Evolutionary conservation across 1,140 invertebrate genomes (phyloP), one percentile per base, ranked within the genome.

Genomic region (Saccostrea glomerata): DNA sequence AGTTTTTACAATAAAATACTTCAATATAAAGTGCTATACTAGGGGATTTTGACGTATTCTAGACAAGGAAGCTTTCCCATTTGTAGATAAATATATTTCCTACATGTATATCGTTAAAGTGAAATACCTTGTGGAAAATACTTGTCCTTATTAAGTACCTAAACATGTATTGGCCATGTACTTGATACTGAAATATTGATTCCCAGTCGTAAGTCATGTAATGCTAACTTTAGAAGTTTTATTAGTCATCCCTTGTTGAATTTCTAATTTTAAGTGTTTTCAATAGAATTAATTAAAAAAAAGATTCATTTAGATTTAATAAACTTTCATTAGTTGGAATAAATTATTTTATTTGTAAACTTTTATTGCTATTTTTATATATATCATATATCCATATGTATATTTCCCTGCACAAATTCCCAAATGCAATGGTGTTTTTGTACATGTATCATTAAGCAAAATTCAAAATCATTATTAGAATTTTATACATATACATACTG

Each of bases 381-480:
- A 60, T 47, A 63, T 20, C 2, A 20, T 63, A 20, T n/a, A 63
- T 63, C 1, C 12, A 25, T 77, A 77, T 30, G 23, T 15, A 77
- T 77, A 77, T 77, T 40, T 36, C 70, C 23, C 15, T 77, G 70
- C 70, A 77, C 70, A 77, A 36, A 77, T 77, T 77, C 70, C 70
- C 70, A 47, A 36, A 47, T 47, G 47, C 47, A 47, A 47, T 47
- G 47, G 47, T 47, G 47, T 47, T 47, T 47, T 47, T 47, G 1
- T 47, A 47, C 47, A 47, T 47, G 5, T 47, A 47, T 47, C 6
- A 47, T 47, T 3, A 0, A 47, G 47, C 47, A 47, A 47, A 47
- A 47, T 47, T 6, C 1, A 0, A 47, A 47, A 5, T 47, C 6
- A 47, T 47, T 47, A 47, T 47, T 30, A 77, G 2, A 20, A 63